These are phyloP conservation scores for Liposcelis brunnea DNA, from an alignment of 2,888 invertebrate species.

Conservation along the genomic window DNA sequence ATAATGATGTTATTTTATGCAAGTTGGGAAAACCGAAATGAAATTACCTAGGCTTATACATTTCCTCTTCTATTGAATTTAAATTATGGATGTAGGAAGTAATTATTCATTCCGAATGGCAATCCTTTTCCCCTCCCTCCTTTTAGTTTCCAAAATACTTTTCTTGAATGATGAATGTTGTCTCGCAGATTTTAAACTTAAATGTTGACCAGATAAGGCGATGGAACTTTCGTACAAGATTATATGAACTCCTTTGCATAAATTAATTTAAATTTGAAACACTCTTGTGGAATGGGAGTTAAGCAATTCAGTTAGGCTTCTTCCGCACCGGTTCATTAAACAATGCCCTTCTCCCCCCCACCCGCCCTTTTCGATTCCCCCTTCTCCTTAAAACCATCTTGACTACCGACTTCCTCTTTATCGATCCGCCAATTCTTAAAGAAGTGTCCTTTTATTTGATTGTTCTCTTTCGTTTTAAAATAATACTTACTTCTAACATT, in stretches of 20 bases:
- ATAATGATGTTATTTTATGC: background rate
- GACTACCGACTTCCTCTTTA: background rate
- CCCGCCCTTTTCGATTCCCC: background rate
- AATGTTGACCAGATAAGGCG: too few species aligned
- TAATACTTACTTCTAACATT: conserved; percentile 66
- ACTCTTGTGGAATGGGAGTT: background rate
- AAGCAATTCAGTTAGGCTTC: conserved; percentile 2
- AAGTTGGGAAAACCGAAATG: background rate
- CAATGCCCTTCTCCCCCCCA: background rate
- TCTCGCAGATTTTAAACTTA: too few species aligned
- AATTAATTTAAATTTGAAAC: conserved; percentile 9
- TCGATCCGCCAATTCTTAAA: background rate
- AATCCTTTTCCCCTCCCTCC: background rate
- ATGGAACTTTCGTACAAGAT: conserved; percentile 2
- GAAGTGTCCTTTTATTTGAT: background rate
- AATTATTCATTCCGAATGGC: too few species aligned
- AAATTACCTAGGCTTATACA: background rate
- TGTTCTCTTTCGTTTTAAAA: background rate
- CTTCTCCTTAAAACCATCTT: background rate
- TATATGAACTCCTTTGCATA: conserved; percentile 9
- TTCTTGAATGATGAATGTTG: too few species aligned
- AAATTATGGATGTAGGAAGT: too few species aligned
- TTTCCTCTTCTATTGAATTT: too few species aligned
- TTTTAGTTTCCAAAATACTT: background rate
- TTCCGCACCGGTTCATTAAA: conserved; percentile 7